These are phyloP conservation scores for Pipra filicauda DNA, from an alignment of 2,113 vertebrate species.

Conservation along the genomic window DNA sequence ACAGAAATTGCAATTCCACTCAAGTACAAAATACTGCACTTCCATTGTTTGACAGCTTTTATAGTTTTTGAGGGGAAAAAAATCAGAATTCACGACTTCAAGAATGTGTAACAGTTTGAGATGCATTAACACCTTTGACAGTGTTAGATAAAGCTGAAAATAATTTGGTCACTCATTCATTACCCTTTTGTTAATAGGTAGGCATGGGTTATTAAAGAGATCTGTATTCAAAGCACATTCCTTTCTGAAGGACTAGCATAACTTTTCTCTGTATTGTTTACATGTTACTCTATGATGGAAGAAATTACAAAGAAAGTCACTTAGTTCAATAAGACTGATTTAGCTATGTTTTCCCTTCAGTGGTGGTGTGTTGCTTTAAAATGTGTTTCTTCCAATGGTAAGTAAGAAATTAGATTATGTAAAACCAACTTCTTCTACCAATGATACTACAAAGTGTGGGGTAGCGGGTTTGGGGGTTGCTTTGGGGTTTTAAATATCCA, in stretches of 20 bases:
- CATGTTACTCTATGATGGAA: not conserved
- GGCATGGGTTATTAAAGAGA: not conserved
- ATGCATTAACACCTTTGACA: not conserved
- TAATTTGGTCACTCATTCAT: not conserved
- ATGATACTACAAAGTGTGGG: not conserved
- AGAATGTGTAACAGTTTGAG: not conserved
- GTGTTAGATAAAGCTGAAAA: not conserved
- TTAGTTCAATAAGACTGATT: not conserved
- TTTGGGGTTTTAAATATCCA: not conserved
- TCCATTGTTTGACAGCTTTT: not conserved
- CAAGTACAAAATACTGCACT: not conserved
- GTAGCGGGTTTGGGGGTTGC: not conserved
- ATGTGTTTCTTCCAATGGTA: not conserved
- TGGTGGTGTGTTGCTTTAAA: not conserved
- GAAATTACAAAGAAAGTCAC: not conserved
- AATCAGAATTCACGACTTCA: not conserved
- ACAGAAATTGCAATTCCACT: not conserved
- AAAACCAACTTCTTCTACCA: not conserved
- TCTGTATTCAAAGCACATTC: not conserved
- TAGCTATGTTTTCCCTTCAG: not conserved
- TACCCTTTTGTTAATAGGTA: not conserved
- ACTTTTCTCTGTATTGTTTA: not conserved
- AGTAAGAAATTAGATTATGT: not conserved
- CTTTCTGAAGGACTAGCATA: not conserved
- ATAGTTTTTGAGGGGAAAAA: not conserved